Percentiles rank a stretch among this genome's conserved stretches.
phyloP scores from a whole-genome alignment of 2,797 vertebrate species.

The Mustela erminea region DNA sequence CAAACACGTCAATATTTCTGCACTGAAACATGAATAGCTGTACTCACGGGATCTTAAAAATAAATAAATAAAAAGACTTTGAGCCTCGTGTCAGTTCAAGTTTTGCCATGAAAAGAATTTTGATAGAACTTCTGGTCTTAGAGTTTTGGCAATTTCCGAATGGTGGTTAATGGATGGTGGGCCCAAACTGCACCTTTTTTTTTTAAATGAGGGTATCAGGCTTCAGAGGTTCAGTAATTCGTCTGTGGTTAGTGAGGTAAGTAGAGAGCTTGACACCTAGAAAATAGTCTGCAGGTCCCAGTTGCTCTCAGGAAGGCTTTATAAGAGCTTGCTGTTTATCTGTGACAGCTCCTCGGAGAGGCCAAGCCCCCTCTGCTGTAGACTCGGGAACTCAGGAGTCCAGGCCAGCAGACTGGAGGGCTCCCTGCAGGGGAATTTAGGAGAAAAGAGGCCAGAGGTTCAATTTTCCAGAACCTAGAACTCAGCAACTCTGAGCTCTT shows the following conservation, averaged over 20 bases:
- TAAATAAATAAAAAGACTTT: not conserved
- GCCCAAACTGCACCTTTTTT: not conserved
- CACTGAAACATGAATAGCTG: not conserved
- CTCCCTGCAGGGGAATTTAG: not conserved
- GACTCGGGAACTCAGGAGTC: not conserved
- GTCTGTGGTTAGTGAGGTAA: not conserved
- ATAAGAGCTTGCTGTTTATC: not conserved
- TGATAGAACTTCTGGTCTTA: not conserved
- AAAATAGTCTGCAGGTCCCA: not conserved
- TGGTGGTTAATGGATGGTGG: not conserved
- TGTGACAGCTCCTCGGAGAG: not conserved
- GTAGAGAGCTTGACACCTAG: not conserved
- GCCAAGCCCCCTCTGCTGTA: not conserved
- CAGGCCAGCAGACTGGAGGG: not conserved
- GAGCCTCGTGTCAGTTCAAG: not conserved
- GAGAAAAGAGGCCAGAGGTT: not conserved
- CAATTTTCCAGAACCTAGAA: not conserved
- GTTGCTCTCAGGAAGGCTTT: not conserved
- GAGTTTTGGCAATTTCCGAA: not conserved
- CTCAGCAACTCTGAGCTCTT: not conserved
- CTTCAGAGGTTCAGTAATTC: not conserved
- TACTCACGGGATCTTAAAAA: not conserved
- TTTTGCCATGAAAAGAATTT: constrained; percentile 16
- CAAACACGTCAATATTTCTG: not conserved
- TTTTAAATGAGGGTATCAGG: not conserved